These are phyloP conservation scores for Adineta ricciae DNA, from an alignment of 2,888 invertebrate species.

Conservation along the genomic window DNA sequence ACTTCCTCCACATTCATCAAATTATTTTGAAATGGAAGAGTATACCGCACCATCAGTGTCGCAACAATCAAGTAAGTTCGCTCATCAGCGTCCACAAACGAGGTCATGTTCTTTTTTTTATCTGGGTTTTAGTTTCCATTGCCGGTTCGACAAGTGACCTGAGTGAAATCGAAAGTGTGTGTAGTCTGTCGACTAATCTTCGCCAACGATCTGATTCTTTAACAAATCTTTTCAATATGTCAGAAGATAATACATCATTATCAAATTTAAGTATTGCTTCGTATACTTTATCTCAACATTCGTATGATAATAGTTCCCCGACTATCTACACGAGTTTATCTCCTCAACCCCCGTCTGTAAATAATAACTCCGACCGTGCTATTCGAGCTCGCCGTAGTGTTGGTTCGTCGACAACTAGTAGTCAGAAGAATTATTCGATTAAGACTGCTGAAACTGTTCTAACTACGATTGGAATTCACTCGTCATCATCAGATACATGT, in stretches of 20 bases:
- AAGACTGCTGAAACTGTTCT: not conserved
- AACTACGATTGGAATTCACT: not conserved
- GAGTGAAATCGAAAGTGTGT: not conserved
- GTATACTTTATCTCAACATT: conserved; percentile 10
- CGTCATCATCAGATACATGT: not conserved
- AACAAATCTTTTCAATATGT: conserved; percentile 21
- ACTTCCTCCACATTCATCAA: not conserved
- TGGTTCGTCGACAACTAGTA: not conserved
- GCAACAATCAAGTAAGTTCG: not conserved
- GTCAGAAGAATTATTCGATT: not conserved
- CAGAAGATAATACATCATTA: conserved; percentile 10
- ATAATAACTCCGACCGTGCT: not conserved
- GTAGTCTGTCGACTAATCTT: not conserved
- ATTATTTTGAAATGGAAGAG: not conserved
- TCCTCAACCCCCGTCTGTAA: not conserved
- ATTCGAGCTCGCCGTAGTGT: not conserved
- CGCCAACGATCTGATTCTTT: not conserved
- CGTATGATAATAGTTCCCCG: not conserved
- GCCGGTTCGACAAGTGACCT: conserved; percentile 14
- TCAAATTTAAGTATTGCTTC: conserved; percentile 16
- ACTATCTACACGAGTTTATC: not conserved
- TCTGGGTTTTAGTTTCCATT: not conserved
- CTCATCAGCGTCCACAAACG: not conserved
- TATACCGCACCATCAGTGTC: not conserved
- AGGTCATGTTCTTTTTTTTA: not conserved